Conservation (phyloP, 2,888 invertebrate genomes). For the Euzophera pinguis region DNA sequence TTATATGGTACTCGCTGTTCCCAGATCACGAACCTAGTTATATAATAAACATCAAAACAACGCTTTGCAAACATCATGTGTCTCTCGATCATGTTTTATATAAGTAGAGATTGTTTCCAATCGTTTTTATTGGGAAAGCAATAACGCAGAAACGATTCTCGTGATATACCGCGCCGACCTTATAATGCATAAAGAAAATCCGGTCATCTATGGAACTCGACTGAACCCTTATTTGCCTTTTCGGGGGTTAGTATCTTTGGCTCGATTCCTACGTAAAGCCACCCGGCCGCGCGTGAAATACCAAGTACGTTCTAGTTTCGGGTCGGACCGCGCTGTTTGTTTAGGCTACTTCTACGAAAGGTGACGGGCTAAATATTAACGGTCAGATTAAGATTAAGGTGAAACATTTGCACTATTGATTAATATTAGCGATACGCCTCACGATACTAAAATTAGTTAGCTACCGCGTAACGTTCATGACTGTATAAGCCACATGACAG, state of each 20-base stretch:
- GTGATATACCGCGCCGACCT: conserved; percentile 59
- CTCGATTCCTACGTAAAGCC: conserved; percentile 71
- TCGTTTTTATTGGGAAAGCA: conserved; percentile 55
- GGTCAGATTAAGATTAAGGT: too few species aligned
- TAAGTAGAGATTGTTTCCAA: conserved; percentile 56
- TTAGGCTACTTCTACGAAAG: conserved; percentile 65
- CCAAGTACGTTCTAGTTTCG: conserved; percentile 77
- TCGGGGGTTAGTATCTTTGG: conserved; percentile 70
- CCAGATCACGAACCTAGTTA: conserved; percentile 34
- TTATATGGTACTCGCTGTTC: conserved; percentile 33
- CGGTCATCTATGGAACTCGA: conserved; percentile 63
- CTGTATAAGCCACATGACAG: too few species aligned
- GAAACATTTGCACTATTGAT: conserved; percentile 39
- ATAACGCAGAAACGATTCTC: conserved; percentile 60
- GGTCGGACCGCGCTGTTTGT: conserved; percentile 72
- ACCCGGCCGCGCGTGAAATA: conserved; percentile 73
- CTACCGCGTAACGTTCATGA: too few species aligned
- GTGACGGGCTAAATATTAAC: conserved; percentile 68
- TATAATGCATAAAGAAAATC: conserved; percentile 71
- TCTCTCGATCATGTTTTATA: conserved; percentile 49
- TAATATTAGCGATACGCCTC: too few species aligned
- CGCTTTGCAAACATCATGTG: conserved; percentile 39
- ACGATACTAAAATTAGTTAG: too few species aligned
- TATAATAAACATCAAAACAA: conserved; percentile 46
- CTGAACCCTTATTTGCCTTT: conserved; percentile 74